These are phyloP conservation scores for Eulemur rufifrons DNA, from an alignment of 2,113 vertebrate species.

Conservation along the genomic window DNA sequence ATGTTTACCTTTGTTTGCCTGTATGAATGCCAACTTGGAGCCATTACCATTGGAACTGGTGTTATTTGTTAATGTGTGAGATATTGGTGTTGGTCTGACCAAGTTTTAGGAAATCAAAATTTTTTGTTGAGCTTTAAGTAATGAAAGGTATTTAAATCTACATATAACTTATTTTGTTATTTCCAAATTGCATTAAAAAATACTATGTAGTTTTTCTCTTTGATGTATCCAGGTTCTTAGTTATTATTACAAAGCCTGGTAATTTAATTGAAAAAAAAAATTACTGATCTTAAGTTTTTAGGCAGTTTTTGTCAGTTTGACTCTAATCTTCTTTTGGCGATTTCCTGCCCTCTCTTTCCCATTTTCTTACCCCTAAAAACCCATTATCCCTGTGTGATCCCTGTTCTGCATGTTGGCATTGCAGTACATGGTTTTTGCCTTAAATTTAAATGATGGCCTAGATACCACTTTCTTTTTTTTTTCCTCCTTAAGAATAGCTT, in stretches of 20 bases:
- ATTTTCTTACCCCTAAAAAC: constrained; percentile 26
- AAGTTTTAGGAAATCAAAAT: constrained; percentile 76
- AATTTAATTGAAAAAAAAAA: constrained; percentile 48
- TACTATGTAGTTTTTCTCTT: constrained; percentile 73
- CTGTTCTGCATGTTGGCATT: constrained; percentile 76
- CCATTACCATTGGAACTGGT: constrained; percentile 81
- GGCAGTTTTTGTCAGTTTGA: constrained; percentile 77
- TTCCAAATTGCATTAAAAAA: constrained; percentile 79
- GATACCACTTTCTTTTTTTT: constrained; percentile 72
- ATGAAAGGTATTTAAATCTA: constrained; percentile 72
- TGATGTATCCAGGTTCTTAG: constrained; percentile 80
- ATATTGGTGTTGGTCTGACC: constrained; percentile 79
- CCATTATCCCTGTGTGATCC: background rate
- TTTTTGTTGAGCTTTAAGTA: constrained; percentile 70
- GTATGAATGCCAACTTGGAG: constrained; percentile 94
- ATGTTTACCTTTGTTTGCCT: constrained; percentile 96
- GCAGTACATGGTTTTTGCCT: constrained; percentile 78
- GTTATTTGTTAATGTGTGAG: constrained; percentile 76
- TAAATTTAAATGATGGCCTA: constrained; percentile 81
- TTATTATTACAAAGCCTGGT: constrained; percentile 78
- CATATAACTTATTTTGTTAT: constrained; percentile 78
- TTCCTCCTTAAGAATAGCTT: constrained; percentile 52
- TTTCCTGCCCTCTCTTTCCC: constrained; percentile 71
- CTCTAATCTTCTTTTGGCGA: constrained; percentile 77
- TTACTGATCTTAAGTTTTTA: constrained; percentile 57